Evolutionary conservation across 2,888 invertebrate species (phyloP), one percentile per base, ranked within the genome.

Genomic region (Mythimna loreyi): DNA sequence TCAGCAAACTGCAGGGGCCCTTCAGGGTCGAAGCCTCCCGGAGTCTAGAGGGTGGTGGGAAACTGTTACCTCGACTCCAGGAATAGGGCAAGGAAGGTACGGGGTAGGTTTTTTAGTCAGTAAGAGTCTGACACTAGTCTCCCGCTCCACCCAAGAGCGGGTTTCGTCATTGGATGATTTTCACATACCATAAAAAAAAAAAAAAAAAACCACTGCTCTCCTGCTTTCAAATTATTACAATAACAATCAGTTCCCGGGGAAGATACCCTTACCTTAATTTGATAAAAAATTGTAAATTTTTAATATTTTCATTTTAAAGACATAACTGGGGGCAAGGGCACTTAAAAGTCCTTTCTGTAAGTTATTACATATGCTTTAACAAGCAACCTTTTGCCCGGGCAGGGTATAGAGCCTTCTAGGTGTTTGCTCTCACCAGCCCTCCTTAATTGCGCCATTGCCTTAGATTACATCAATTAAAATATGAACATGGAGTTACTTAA

Each of bases 401-500:
- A 52, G 28, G 56, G 30, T 52, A 53, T 50, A 67, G 49, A 55
- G 40, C 33, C 40, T 28, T 33, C 52, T 68, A 74, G 72, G 75
- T 72, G 74, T 60, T 67, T 49, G 70, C 43, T 58, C 50, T 60
- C 50, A 70, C 70, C 64, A 70, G 65, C 75, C 74, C 60, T 49
- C 33, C 23, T 52, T 83, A 81, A 83, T 78, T 72, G 49, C 67
- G 21, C 55, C 81, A 70, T 75, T 78, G 78, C 59, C 67, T 75
- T 68, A 65, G 66, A 83, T 81, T 75, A 81, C 71, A 66, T 69
- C 83, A 69, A 81, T 83, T 80, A 78, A 82, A 81, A 80, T 80
- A 83, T 81, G 78, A 83, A 83, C 67, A 78, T 56, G 67, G 45
- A 80, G 78, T 68, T 73, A 67, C 71, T 83, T 77, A 77, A 67